Conservation (phyloP, 2,113 vertebrate species). For the Jaculus jaculus region DNA sequence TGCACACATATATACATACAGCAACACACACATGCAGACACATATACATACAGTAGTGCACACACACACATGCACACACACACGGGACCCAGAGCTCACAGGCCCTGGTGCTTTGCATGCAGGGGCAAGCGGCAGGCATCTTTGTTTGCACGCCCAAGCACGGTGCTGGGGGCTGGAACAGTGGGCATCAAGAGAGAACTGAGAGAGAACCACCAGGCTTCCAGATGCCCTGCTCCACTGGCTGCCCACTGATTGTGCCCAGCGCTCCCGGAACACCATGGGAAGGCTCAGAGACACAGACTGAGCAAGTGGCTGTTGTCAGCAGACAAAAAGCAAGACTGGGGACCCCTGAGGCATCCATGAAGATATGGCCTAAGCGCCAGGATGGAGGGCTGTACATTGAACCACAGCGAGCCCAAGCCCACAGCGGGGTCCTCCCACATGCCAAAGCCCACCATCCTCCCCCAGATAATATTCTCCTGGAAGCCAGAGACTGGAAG, state of each 20-base stretch:
- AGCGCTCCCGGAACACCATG: neutral
- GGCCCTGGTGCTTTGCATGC: too few relatives aligned
- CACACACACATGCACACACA: neutral
- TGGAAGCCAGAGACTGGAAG: rapidly evolving
- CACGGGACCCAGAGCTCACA: neutral
- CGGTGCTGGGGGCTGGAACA: rapidly evolving
- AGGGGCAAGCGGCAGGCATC: neutral
- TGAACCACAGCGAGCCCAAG: rapidly evolving
- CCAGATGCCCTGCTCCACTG: rapidly evolving
- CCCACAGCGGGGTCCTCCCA: neutral
- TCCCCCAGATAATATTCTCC: rapidly evolving
- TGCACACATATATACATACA: too few relatives aligned
- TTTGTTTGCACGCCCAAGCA: rapidly evolving
- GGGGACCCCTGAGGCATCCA: neutral
- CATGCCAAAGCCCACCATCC: too few relatives aligned
- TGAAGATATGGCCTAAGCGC: neutral
- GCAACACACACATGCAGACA: too few relatives aligned
- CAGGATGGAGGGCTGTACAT: rapidly evolving
- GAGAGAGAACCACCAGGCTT: rapidly evolving
- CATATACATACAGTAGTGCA: too few relatives aligned
- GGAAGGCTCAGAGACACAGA: too few relatives aligned
- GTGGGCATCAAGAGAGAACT: rapidly evolving
- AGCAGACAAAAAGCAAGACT: neutral
- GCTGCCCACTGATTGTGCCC: rapidly evolving
- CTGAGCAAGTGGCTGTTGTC: neutral